Base-by-base conservation (phyloP, 2,113 vertebrate genomes). In the Casuarius casuarius region DNA sequence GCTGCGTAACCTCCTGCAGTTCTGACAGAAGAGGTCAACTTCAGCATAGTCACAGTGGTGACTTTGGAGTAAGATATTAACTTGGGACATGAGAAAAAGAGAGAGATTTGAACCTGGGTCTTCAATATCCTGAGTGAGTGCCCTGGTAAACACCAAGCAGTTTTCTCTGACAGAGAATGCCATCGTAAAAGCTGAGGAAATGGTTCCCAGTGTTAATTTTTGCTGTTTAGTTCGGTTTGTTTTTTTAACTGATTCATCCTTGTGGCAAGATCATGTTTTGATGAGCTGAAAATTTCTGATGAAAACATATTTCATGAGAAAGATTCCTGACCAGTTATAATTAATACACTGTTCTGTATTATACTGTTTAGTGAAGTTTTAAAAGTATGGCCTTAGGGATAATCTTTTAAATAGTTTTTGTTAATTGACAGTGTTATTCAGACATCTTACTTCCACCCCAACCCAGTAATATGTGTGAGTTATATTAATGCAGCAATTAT, bases 381-480 rank as follows among this genome's bases (percentile, higher is more conserved):
- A 29, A 94, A 95, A 84, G 28, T 72, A 63, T 56, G 73, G 84
- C 77, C 81, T 87, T 93, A 92, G 51, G 87, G 89, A 51, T 91
- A 87, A 73, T 83, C n/a, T 96, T 95, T 97, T 63, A 90, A 91
- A 92, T 62, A 78, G 56, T 91, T 85, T 93, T 70, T 95, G 49
- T 89, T 97, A 96, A 97, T 95, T 96, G 91, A 84, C 68, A 88
- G 74, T 94, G 49, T 86, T 95, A 84, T 80, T 96, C 90, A 96
- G 92, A 94, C 31, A 77, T 90, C 49, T 92, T 77, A 48, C 40
- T 82, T 87, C 72, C 72, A 77, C 63, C 49, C 76, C 84, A 72
- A 25, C 48, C 35, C 52, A 15, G 21, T 72, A 93, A 88, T 52
- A 79, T 66, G 71, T 3, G 0, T 82, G 89, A 94, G 77, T 92